A percentile compares a stretch with the other conserved stretches of the same genome.
phyloP scores from a whole-genome alignment of 2,888 invertebrate species.

The Papilio protenor region DNA sequence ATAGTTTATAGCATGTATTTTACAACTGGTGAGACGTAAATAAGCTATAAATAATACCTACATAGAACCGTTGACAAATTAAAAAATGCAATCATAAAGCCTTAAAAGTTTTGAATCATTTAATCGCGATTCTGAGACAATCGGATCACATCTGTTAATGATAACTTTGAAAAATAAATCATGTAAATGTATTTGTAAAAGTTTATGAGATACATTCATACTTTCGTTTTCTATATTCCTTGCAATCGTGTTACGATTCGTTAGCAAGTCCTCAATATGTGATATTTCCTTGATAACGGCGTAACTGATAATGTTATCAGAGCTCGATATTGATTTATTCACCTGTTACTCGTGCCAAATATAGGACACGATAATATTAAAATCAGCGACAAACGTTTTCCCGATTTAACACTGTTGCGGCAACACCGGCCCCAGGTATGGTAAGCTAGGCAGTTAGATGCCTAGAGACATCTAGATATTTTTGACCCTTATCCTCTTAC shows the following conservation, averaged over 20 bases:
- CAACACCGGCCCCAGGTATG: no score
- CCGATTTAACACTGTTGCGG: background rate
- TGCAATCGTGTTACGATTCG: slow-evolving; percentile 3
- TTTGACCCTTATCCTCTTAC: no score
- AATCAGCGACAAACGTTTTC: background rate
- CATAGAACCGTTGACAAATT: background rate
- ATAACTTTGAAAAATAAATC: no score
- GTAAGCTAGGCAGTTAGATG: no score
- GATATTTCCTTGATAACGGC: slow-evolving; percentile 65
- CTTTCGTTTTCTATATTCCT: slow-evolving; percentile 33
- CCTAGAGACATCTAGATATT: no score
- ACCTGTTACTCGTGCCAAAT: slow-evolving; percentile 58
- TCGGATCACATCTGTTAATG: background rate
- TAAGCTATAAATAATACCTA: background rate
- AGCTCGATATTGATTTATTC: slow-evolving; percentile 71
- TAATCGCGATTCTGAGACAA: background rate
- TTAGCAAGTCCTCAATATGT: slow-evolving; percentile 59
- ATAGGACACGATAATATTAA: slow-evolving; percentile 32
- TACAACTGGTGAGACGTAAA: background rate
- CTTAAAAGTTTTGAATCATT: background rate
- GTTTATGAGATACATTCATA: background rate
- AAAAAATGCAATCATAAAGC: background rate
- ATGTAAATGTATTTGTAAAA: background rate
- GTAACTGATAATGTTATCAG: slow-evolving; percentile 64
- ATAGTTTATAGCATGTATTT: background rate